Evolutionary conservation across 2,113 vertebrate genomes (phyloP).

Genomic region (Dascyllus trimaculatus): DNA sequence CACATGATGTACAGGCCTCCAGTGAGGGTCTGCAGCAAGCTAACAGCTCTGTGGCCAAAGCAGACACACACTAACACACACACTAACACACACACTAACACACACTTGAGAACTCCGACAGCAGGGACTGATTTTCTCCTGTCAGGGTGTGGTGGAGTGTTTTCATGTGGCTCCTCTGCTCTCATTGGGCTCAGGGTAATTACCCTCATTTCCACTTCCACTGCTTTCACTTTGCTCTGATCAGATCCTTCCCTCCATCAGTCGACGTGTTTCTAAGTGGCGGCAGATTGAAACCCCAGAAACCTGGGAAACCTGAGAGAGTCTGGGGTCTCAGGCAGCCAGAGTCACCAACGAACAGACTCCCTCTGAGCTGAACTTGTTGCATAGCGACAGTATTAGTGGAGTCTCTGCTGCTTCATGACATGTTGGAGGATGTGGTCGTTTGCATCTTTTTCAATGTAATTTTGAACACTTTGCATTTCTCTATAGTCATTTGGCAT

Average conservation of each 20-base stretch:
- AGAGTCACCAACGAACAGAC: too few species aligned
- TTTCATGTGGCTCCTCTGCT: slow-evolving; percentile 16
- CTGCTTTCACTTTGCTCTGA: neutral
- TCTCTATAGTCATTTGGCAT: too few species aligned
- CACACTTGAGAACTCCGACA: neutral
- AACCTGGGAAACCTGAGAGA: neutral
- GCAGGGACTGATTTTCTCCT: slow-evolving; percentile 3
- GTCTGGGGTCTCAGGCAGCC: neutral
- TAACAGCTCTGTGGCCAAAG: neutral
- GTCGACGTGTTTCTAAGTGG: neutral
- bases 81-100: too few species aligned
- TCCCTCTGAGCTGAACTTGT: neutral
- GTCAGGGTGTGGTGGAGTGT: slow-evolving; percentile 8
- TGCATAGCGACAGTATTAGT: too few species aligned
- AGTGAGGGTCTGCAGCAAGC: slow-evolving; percentile 22
- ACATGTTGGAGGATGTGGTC: too few species aligned
- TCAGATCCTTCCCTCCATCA: neutral
- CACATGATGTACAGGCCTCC: slow-evolving; percentile 32
- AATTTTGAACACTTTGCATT: too few species aligned
- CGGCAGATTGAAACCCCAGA: neutral
- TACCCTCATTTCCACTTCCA: slow-evolving; percentile 3
- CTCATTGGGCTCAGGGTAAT: slow-evolving; percentile 26
- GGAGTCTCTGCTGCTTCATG: too few species aligned
- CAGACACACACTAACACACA: neutral
- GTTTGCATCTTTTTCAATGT: too few species aligned